Base-by-base conservation (phyloP, 2,797 vertebrate species). In the Pipistrellus kuhlii region DNA sequence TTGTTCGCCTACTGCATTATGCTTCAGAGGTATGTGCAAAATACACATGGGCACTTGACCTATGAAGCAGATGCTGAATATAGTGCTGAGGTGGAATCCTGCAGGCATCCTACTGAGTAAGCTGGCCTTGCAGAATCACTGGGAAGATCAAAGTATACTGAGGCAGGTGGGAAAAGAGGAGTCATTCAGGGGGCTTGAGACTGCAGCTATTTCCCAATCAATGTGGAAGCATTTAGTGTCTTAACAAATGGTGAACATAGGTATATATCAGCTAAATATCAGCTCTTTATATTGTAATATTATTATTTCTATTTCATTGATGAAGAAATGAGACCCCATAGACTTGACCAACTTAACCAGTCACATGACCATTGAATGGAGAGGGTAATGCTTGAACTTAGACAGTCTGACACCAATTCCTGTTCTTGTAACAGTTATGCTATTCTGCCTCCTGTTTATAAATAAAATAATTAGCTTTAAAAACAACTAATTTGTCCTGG, bases 401-500 rank as follows among this genome's bases (percentile, higher is more conserved):
- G 38, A 25, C 10, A 85, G 8, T 73, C 14, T 53, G 44, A 87
- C 1, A 71, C 27, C 30, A 86, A 15, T 32, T 73, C 8, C 14
- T 44, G 9, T 46, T 68, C 18, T 85, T 35, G 51, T 83, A 76
- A 87, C 11, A 71, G 8, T 48, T 69, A 59, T 80, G 35, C 6
- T 57, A 23, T 69, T 41, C 5, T 73, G 30, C 18, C 13, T 85
- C 17, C 35, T 59, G 53, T 53, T 72, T 94, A 78, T 12, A 75
- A 77, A 86, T 38, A 92, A 78, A 94, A 94, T 35, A 88, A 55
- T 73, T 76, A 38, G 9, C 38, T 83, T 91, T 77, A 62, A 92
- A 92, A 91, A 84, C 8, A 62, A 30, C 14, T 62, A 62, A 62
- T 30, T 62, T 62, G 27, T 62, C 59, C 12, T 62, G 59, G 59